Evolutionary conservation across 2,113 vertebrate species (phyloP).

Genomic region (Apeltes quadracus): DNA sequence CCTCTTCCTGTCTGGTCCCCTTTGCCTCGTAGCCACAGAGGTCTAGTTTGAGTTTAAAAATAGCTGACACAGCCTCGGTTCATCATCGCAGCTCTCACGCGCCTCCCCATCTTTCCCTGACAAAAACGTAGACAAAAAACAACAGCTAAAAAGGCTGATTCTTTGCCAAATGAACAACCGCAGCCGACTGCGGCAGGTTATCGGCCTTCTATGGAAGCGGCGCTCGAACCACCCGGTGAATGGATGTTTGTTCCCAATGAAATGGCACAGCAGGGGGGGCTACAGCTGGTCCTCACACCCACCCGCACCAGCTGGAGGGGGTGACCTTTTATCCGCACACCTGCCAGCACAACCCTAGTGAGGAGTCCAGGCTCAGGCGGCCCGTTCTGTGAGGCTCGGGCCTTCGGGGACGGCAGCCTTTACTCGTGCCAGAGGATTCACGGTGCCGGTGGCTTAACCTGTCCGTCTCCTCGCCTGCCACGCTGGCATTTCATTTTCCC

Average conservation of each 20-base stretch:
- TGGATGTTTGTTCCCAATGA: conserved; percentile 31
- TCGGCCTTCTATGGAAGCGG: background rate
- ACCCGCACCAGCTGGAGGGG: conserved; percentile 51
- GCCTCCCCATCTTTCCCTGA: conserved; percentile 59
- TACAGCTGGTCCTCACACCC: conserved; percentile 52
- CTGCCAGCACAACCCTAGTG: conserved; percentile 5
- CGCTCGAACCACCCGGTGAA: conserved; percentile 31
- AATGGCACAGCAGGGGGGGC: conserved; percentile 39
- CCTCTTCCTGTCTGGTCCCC: conserved; percentile 37
- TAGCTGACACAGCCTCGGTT: conserved; percentile 48
- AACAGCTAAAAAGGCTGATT: conserved; percentile 17
- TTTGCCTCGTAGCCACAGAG: conserved; percentile 36
- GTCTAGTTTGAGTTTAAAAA: conserved; percentile 68
- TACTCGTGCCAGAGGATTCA: conserved; percentile 59
- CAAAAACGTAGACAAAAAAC: conserved; percentile 39
- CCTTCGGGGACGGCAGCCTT: conserved; percentile 55
- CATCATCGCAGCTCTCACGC: conserved; percentile 36
- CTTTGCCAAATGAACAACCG: conserved; percentile 4
- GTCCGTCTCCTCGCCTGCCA: conserved; percentile 38
- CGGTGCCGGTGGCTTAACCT: conserved; percentile 53
- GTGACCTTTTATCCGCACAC: conserved; percentile 25
- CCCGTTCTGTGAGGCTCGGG: no score
- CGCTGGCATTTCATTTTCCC: conserved; percentile 8
- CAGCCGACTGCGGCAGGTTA: background rate
- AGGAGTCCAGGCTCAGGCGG: background rate